Conservation (phyloP, 92 coral and sea anemone species). For the Pocillopora grandis region DNA sequence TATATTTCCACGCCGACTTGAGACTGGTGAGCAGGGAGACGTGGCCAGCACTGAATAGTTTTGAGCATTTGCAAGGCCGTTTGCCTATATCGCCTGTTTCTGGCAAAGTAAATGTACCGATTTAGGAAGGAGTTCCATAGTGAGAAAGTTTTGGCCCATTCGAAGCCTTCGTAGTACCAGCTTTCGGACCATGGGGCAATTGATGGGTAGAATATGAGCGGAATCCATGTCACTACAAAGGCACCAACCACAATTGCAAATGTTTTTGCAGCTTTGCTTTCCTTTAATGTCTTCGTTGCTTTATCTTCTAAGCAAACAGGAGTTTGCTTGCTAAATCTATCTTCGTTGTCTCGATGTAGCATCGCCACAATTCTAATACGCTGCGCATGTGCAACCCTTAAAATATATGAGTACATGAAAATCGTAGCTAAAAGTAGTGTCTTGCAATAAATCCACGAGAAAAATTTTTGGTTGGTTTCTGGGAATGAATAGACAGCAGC, state of each 20-base stretch:
- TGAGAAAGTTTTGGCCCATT: conserved; percentile 48
- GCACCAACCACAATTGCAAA: conserved; percentile 48
- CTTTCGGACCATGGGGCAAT: conserved; percentile 11
- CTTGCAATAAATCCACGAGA: conserved; percentile 10
- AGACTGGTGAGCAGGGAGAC: background rate
- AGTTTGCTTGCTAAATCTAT: background rate
- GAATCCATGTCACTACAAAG: conserved; percentile 40
- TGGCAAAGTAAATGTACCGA: conserved; percentile 54
- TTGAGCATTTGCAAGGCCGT: conserved; percentile 36
- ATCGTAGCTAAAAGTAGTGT: conserved; percentile 11
- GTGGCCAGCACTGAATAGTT: background rate
- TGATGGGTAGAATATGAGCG: conserved; percentile 36
- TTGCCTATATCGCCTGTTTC: conserved; percentile 40
- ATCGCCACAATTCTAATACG: conserved; percentile 12
- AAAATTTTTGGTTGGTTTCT: background rate
- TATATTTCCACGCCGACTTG: background rate
- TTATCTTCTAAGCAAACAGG: conserved; percentile 3
- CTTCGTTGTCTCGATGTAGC: conserved; percentile 14
- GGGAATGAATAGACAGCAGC: conserved; percentile 7
- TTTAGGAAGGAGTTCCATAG: conserved; percentile 54
- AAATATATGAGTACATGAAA: conserved; percentile 32
- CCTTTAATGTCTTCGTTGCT: conserved; percentile 38
- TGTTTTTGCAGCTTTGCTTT: conserved; percentile 49
- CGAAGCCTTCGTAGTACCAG: conserved; percentile 39
- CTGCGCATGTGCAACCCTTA: conserved; percentile 25